Evolutionary conservation across 2,888 invertebrate genomes (phyloP), one percentile per base, ranked within the genome.

Genomic region (Eupeodes luniger): DNA sequence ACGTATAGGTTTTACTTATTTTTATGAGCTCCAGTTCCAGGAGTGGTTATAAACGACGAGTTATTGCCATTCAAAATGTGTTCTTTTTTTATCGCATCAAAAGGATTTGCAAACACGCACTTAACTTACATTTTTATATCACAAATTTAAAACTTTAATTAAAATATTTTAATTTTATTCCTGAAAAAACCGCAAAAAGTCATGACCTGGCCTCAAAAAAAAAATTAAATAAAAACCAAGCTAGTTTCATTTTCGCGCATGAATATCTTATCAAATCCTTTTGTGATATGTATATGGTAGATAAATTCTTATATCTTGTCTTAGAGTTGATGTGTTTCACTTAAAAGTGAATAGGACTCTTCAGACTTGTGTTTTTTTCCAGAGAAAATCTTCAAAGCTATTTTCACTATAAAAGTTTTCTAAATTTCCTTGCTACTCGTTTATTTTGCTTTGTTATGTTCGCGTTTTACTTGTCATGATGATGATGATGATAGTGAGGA

Each of bases 311-410:
- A 40, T 40, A 14, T 62, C 11, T 62, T 44, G 62, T 62, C 40
- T 40, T 9, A 40, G 6, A 40, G 40, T 62, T 62, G 47, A 47
- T 47, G 16, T 40, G 40, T 19, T 62, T 62, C 40, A 62, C 44
- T 62, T 40, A 44, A 2, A 62, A 16, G 3, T 16, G n/a, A 62
- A 44, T 34, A 51, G 55, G 27, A 10, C 61, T 40, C 16, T 62
- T 62, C 40, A 62, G 62, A 40, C 62, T 27, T 27, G 27, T 27
- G 27, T 27, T 27, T 11, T 44, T 40, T 62, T 40, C 40, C 40
- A 53, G 40, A 27, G 27, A 27, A 27, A 62, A 62, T 62, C 16
- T 62, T 62, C 62, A 62, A 62, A 62, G 62, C 62, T 40, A 40
- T 6, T 44, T 40, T 5, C 16, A 61, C 40, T 40, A 62, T 62